Base-by-base conservation (phyloP, 2,113 vertebrate genomes). In the Sylvilagus bachmani region DNA sequence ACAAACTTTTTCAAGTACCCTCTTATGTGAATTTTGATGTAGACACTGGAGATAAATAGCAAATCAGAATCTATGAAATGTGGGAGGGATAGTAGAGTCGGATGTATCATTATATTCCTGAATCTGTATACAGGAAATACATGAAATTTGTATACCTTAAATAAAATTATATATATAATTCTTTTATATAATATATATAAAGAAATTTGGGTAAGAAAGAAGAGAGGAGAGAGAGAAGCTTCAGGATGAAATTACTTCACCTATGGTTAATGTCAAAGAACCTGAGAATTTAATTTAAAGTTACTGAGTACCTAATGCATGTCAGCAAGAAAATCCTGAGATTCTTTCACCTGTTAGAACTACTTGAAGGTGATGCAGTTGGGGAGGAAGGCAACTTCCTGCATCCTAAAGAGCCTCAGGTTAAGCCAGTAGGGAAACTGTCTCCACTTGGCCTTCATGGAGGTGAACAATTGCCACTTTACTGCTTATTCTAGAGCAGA, bases 211-310 rank as follows among this genome's bases (percentile, higher is more conserved):
- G 44, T 10, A 27, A 66, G 31, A 69, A 21, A 89, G 33, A 22
- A 78, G 49, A 67, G 10, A n/a, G 3, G 51, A 31, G 19, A 67
- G 27, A 84, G 21, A 21, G 29, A 69, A 31, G 9, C 38, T 86
- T 86, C 16, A 58, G 53, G n/a, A 80, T 93, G 19, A 89, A 92
- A 90, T 92, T 58, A 38, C 22, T n/a, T 64, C 27, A 25, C 27
- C 24, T 8, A 3, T 3, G 19, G 75, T 58, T 83, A 94, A 83
- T 38, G 36, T 78, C 36, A 69, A n/a, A 66, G 71, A 88, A 70
- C 6, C 62, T 31, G 8, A 82, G 38, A 55, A n/a, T 91, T 89
- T 27, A 9, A 31, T 80, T 84, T 71, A 25, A 75, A 90, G 22
- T 73, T 84, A 81, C 25, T 66, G 66, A 64, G 8, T 5, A 36